Evolutionary conservation across 1,140 invertebrate genomes (phyloP), one percentile per base, ranked within the genome.

Genomic region (Bombus difficillimus): DNA sequence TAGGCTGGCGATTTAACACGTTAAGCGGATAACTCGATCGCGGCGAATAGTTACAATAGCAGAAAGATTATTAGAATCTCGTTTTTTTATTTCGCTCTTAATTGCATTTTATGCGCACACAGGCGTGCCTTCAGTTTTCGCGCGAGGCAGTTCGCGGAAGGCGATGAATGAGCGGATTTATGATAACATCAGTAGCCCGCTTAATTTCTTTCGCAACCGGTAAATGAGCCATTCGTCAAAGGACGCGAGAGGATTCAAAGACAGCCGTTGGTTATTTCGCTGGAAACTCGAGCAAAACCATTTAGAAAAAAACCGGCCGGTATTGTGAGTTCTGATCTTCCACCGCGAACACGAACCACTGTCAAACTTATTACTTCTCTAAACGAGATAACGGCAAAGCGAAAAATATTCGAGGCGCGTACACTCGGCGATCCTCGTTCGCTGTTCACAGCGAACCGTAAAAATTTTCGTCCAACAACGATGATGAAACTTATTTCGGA

Each of bases 151-250:
- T 3, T 59, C n/a, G 37, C 5, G 22, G 47, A n/a, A n/a, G n/a
- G 3, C 32, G 22, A n/a, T 59, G 75, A 79, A 84, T 34, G 75
- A 71, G 9, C 39, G 53, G 64, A 59, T 71, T 84, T 69, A 71
- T 5, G 53, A 84, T 79, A 84, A 72, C 66, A 72, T 84, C 83
- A 32, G 71, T 72, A n/a, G 39, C 32, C 22, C n/a, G 66, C 32
- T 62, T 84, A 84, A 84, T 71, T 79, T 72, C 53, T 43, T 79
- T 72, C 37, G 18, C 66, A 57, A 12, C 53, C 39, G 32, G 39
- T 73, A 74, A 83, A 76, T 68, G 62, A 78, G 66, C 82, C 47
- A 37, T 80, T 41, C 66, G 43, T 84, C 83, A 84, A 84, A 84
- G 39, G 68, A 84, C 53, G 66, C 32, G 25, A 43, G 72, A 66